Evolutionary conservation across 2,113 vertebrate genomes (phyloP).

Genomic region (Illadopsis cleaveri): DNA sequence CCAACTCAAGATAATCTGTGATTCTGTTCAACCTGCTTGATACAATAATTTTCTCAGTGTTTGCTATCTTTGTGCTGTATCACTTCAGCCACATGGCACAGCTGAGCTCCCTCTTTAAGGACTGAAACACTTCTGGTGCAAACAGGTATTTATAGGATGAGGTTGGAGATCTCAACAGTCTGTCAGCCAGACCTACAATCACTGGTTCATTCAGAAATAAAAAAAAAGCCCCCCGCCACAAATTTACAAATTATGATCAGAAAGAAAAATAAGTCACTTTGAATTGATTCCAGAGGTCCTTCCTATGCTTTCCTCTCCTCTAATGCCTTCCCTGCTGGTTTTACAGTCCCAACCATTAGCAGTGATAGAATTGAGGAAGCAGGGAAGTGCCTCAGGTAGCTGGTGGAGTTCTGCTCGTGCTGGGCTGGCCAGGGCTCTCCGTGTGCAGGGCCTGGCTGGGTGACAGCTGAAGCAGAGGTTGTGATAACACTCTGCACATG

Average conservation of each 20-base stretch:
- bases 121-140: not conserved
- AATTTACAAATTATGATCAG: not conserved
- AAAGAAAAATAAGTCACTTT: not conserved
- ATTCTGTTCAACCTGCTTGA: not conserved
- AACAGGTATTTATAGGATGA: not conserved
- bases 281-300: not conserved
- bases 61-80: rapidly evolving
- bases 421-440: not conserved
- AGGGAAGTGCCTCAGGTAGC: not conserved
- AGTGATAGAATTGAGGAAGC: not conserved
- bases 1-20: not conserved
- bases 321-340: not conserved
- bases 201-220: not conserved
- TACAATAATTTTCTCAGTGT: not conserved
- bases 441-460: not conserved
- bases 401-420: not conserved
- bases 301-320: not conserved
- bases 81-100: not conserved
- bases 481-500: constrained; percentile 20
- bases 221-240: rapidly evolving
- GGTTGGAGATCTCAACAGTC: not conserved
- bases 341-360: no score
- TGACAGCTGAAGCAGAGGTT: constrained; percentile 34
- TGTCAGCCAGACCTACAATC: not conserved
- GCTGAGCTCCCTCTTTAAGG: not conserved